phyloP scores from a whole-genome alignment of 23 tunicate genomes.

The Ciona savignyi region DNA sequence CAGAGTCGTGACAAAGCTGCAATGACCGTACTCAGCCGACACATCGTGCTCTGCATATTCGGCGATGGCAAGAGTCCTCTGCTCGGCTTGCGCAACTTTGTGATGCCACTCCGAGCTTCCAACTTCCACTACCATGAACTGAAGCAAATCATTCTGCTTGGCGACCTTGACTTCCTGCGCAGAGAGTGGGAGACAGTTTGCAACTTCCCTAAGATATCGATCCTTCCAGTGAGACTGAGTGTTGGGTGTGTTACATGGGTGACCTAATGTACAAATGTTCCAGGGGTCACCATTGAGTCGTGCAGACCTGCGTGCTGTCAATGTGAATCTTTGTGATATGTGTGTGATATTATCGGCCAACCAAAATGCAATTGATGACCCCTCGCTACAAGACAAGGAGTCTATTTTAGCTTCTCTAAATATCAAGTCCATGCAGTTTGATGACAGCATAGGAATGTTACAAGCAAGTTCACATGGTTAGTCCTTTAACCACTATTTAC shows the following conservation, averaged over 20 bases:
- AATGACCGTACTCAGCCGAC: conserved; percentile 52
- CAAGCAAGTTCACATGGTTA: conserved; percentile 76
- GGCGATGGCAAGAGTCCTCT: conserved; percentile 94
- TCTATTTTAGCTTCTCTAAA: conserved; percentile 94
- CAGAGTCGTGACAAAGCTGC: conserved; percentile 83
- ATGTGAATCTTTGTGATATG: conserved; percentile 95
- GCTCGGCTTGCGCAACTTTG: conserved; percentile 92
- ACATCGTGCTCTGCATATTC: conserved; percentile 84
- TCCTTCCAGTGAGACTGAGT: conserved; percentile 63
- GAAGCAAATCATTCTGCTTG: conserved; percentile 87
- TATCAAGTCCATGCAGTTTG: conserved; percentile 95
- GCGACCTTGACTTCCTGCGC: conserved; percentile 81
- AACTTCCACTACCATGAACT: conserved; percentile 99
- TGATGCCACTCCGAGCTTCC: conserved; percentile 97
- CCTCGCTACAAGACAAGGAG: conserved; percentile 93
- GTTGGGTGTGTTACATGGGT: too few species aligned
- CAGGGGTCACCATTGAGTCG: conserved; percentile 94
- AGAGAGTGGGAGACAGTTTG: conserved; percentile 97
- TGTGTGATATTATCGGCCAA: conserved; percentile 96
- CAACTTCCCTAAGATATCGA: conserved; percentile 83
- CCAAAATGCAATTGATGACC: conserved; percentile 93
- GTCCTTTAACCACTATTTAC: too few species aligned
- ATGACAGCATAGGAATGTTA: conserved; percentile 67
- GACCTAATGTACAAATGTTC: conserved; percentile 23
- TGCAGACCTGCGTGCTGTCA: conserved; percentile 94